Base-by-base conservation (phyloP, 2,888 invertebrate species). In the Drosophila nigritarsus region DNA sequence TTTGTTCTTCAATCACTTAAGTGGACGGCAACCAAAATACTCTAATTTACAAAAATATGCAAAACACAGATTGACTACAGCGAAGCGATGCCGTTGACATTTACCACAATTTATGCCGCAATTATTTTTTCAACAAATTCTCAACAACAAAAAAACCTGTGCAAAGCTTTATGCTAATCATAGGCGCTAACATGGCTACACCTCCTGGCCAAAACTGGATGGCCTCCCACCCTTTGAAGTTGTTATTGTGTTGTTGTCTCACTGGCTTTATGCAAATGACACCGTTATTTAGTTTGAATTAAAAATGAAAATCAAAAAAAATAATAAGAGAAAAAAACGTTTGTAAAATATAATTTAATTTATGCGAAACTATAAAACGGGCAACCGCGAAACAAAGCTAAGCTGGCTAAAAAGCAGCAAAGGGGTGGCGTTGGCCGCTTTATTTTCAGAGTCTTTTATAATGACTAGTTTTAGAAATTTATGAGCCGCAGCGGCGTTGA, bases 381-480 rank as follows among this genome's bases (percentile, higher is more conserved):
- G 51, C 87, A 76, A 72, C 65, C 61, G 64, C 61, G 59, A 61
- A 67, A 75, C 49, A 73, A 75, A 69, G 53, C 77, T 18, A 34
- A 27, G 40, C 20, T 55, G 40, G 45, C 34, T 34, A n/a, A 54
- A 61, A 66, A 40, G 58, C 15, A 58, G 53, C 29, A 5, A 38
- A 38, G 11, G 30, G 4, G 32, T 15, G 50, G 62, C 34, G 64
- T 51, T 50, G 60, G 58, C 49, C 59, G 75, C 56, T 80, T 78
- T 73, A 71, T 73, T 73, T 72, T 75, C 71, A 53, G 75, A 61
- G 65, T 65, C 65, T 85, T 87, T 85, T 87, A 84, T 27, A 49
- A 84, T 83, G 87, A 80, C 71, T 75, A 74, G 74, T 75, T 86
- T 83, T 66, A 59, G 74, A 68, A 88, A 86, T 88, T 84, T 84